Evolutionary conservation across 1,140 invertebrate species (phyloP).

Genomic region (Thalassaphorura encarpata): DNA sequence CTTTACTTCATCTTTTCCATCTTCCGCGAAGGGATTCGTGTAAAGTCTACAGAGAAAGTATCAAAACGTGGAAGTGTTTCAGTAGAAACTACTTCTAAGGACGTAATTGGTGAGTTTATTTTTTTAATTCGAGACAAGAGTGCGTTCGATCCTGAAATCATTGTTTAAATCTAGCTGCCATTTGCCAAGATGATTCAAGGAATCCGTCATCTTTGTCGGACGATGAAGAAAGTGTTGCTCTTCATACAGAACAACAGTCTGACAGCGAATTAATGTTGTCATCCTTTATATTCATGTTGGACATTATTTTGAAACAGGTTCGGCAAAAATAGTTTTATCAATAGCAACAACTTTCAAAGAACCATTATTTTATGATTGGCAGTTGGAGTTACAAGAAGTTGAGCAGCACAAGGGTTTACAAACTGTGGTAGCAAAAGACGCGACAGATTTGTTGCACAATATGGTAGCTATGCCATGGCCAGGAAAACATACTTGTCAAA

Average conservation of each 20-base stretch:
- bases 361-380: no score
- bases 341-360: no score
- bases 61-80: constrained; percentile 29
- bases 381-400: constrained; percentile 90
- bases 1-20: constrained; percentile 74
- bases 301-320: constrained; percentile 88
- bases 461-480: constrained; percentile 70
- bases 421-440: constrained; percentile 60
- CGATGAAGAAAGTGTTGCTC: constrained; percentile 46
- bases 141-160: not conserved
- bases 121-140: not conserved
- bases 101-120: constrained; percentile 18
- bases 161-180: constrained; percentile 33
- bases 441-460: constrained; percentile 65
- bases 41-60: constrained; percentile 23
- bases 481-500: constrained; percentile 49
- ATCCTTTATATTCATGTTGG: constrained; percentile 93
- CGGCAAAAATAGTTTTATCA: not conserved
- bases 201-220: constrained; percentile 57
- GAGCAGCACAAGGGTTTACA: constrained; percentile 70
- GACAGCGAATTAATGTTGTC: constrained; percentile 63
- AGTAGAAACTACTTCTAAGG: constrained; percentile 18
- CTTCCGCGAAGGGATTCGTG: constrained; percentile 62
- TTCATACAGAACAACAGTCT: constrained; percentile 26
- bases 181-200: constrained; percentile 50